A percentile compares a stretch with the other conserved stretches of the same genome.
Evolutionary conservation across 2,888 invertebrate genomes (phyloP).

Genomic region (Drosophila formosana): DNA sequence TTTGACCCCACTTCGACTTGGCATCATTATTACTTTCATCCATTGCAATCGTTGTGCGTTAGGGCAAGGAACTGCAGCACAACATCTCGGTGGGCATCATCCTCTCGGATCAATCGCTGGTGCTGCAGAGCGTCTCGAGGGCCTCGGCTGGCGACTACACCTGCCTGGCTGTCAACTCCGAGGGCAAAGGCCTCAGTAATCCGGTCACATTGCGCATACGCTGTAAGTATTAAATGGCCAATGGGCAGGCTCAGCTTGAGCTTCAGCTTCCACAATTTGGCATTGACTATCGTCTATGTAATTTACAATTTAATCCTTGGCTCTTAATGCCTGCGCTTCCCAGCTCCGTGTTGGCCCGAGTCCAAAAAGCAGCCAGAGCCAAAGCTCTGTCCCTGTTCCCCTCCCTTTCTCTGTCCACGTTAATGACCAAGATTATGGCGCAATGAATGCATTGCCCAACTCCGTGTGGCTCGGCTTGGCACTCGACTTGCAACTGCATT

Average conservation of each 20-base stretch:
- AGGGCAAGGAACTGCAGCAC: conserved; percentile 93
- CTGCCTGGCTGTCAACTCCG: conserved; percentile 93
- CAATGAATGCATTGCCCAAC: conserved; percentile 77
- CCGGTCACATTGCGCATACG: conserved; percentile 89
- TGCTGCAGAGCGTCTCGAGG: conserved; percentile 93
- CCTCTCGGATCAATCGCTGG: conserved; percentile 93
- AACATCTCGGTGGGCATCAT: conserved; percentile 93
- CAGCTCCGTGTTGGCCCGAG: conserved; percentile 55
- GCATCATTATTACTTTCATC: not conserved
- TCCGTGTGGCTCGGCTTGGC: conserved; percentile 34
- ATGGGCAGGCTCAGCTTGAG: not conserved
- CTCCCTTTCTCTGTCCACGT: conserved; percentile 41
- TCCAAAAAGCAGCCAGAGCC: conserved; percentile 59
- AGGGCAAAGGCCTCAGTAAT: conserved; percentile 92
- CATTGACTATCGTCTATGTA: conserved; percentile 71
- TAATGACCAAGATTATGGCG: conserved; percentile 79
- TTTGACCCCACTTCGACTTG: conserved; percentile 4
- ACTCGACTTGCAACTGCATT: conserved; percentile 37
- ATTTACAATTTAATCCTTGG: conserved; percentile 81
- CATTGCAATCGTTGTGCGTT: not conserved
- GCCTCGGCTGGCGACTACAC: conserved; percentile 95
- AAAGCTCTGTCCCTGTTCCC: conserved; percentile 23
- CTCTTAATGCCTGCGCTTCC: conserved; percentile 69
- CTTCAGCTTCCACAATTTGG: conserved; percentile 53
- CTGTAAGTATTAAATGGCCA: conserved; percentile 87